Evolutionary conservation across 1,140 invertebrate genomes (phyloP), one percentile per base, ranked within the genome.

Genomic region (Aleiodes sp.): DNA sequence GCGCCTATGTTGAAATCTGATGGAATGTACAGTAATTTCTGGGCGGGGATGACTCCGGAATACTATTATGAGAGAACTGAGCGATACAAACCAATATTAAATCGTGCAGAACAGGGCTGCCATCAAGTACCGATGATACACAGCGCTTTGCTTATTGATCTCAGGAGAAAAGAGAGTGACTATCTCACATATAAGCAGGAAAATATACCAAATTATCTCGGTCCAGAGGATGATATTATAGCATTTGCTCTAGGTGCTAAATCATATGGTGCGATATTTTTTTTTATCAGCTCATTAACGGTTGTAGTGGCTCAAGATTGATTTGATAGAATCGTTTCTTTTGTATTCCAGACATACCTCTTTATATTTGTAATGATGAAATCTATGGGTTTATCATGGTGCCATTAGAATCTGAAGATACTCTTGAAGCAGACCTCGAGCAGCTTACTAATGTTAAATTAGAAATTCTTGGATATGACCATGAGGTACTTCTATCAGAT

Each of bases 11-110:
- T 98, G 4, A 89, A 91, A 69, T 94, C 95, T 0, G 92, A 95
- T 78, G 92, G 94, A 16, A 86, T 95, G 28, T 98, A 98, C 84
- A 96, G 96, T 14, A 99, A 99, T 83, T 99, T 96, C 85, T 99
- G 97, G 97, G 92, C 94, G 76, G 96, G 93, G 9, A 97, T 98
- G 94, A 91, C 91, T 1, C 84, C 91, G 3, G 88, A 95, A 70
- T 96, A 94, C 82, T 99, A 98, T 81, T 99, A 99, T 80, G 82
- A 90, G 59, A 87, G 96, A 81, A 95, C 95, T 0, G 92, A 96
- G 8, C 91, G 94, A 63, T 99, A 98, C 78, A 90, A 92, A 74
- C 90, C 91, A 0, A 96, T 98, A 43, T 83, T 96, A 52, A 88
- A 92, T 68, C 81, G 90, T 12, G 88, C 95, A 73, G 89, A 90